Base-by-base conservation (phyloP, 2,113 vertebrate genomes). In the Rhea pennata region DNA sequence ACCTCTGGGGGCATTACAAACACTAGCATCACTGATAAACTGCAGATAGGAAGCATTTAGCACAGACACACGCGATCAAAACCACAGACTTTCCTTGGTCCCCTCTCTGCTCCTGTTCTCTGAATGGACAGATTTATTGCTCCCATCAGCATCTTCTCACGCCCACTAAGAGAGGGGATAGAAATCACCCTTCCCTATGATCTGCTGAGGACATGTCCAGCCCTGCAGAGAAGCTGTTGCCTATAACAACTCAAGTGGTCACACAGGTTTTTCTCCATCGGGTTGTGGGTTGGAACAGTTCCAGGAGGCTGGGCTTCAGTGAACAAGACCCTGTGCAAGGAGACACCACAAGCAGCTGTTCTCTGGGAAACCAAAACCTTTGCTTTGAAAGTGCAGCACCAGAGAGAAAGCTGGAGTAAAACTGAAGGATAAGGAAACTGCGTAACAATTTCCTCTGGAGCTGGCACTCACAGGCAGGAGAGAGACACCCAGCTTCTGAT, bases 401-500 rank as follows among this genome's bases (percentile, higher is more conserved):
- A 44, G n/a, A 94, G 21, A 4, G 23, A 85, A n/a, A 78, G 48
- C 58, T 75, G 15, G 77, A 72, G 36, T 84, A 88, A 92, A 93
- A 96, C 1, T 36, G 66, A 92, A 91, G 70, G 6, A 58, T 50
- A 90, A 91, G 80, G 33, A 91, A 94, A 90, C 58, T 27, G 71
- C 20, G 0, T n/a, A 88, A 78, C 48, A 53, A 84, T 84, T 87
- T 96, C 65, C 62, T 93, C 84, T 75, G 73, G 76, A 96, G 56
- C 65, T 78, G 58, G 88, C 76, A 75, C 12, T 94, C 92, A 23
- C 27, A 54, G 73, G 86, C 88, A 87, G 54, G 39, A 94, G 76
- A 93, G 56, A 96, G 73, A 95, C 84, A 95, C 84, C 86, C 74
- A 93, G 80, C 88, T 95, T 87, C 90, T 88, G 56, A 65, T 58